Evolutionary conservation across 2,888 invertebrate genomes (phyloP).

Genomic region (Ecliptopera silaceata): DNA sequence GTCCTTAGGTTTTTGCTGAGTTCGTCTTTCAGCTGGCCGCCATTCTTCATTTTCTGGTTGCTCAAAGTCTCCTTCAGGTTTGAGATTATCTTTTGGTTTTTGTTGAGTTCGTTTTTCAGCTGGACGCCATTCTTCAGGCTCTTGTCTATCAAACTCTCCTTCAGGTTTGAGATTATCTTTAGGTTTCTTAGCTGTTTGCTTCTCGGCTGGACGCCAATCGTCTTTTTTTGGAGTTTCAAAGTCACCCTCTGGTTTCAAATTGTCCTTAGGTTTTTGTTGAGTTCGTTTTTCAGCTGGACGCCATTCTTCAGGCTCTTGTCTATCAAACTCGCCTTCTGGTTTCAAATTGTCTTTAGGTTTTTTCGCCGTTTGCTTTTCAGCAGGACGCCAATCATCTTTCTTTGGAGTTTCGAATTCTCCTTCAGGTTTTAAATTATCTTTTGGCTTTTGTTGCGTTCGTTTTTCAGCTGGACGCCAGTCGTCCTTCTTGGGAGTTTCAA

Average conservation of each 20-base stretch:
- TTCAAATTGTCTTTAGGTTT: constrained; percentile 84
- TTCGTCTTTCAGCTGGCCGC: constrained; percentile 69
- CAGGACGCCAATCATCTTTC: constrained; percentile 56
- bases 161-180: constrained; percentile 79
- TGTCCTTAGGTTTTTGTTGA: constrained; percentile 70
- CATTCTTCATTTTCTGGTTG: constrained; percentile 70
- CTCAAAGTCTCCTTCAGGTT: constrained; percentile 62
- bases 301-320: constrained; percentile 68
- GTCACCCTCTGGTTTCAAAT: constrained; percentile 52
- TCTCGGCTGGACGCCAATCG: constrained; percentile 49
- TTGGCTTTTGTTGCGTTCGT: constrained; percentile 26
- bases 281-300: constrained; percentile 66
- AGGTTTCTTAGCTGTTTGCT: constrained; percentile 40
- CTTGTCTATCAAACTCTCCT: constrained; percentile 48
- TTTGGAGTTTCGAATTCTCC: constrained; percentile 80
- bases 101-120: constrained; percentile 74
- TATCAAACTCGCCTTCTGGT: constrained; percentile 82
- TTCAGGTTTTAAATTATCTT: constrained; percentile 81
- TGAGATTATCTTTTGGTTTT: constrained; percentile 79
- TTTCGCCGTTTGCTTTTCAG: constrained; percentile 58
- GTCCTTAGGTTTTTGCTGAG: constrained; percentile 71
- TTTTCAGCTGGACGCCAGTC: constrained; percentile 49
- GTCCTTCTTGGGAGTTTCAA: constrained; percentile 68
- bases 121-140: constrained; percentile 49
- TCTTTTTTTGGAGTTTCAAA: constrained; percentile 43